Conservation (phyloP, 2,888 invertebrate genomes). For the Argyresthia goedartella region DNA sequence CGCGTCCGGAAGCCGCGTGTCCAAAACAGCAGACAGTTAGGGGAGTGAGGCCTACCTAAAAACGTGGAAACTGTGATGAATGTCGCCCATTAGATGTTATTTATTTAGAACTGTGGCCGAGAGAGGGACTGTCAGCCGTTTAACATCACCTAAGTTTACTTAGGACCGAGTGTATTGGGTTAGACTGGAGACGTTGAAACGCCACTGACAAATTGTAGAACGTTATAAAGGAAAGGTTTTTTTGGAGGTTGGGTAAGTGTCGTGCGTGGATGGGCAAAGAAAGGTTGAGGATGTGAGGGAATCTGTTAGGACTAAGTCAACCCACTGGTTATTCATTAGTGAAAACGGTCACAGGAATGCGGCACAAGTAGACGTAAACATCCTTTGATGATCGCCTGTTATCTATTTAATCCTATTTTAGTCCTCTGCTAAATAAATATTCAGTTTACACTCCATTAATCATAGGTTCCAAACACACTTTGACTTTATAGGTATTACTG, state of each 20-base stretch:
- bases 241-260: background rate
- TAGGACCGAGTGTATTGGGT: constrained; percentile 64
- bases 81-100: constrained; percentile 72
- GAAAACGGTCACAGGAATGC: too few relatives aligned
- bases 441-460: too few relatives aligned
- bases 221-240: constrained; percentile 53
- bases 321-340: too few relatives aligned
- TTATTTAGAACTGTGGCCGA: constrained; percentile 70
- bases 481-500: too few relatives aligned
- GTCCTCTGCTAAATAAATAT: too few relatives aligned
- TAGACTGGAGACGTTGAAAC: constrained; percentile 59
- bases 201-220: constrained; percentile 48
- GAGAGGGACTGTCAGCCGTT: constrained; percentile 55
- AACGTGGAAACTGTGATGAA: constrained; percentile 71
- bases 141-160: constrained; percentile 68
- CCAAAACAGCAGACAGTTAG: constrained; percentile 52
- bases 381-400: too few relatives aligned
- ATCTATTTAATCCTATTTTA: too few relatives aligned
- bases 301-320: too few relatives aligned
- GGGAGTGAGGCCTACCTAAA: constrained; percentile 64
- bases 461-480: too few relatives aligned
- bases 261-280: background rate
- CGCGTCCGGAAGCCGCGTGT: constrained; percentile 37
- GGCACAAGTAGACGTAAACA: too few relatives aligned
- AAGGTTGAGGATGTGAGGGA: too few relatives aligned